These are phyloP conservation scores for Mythimna loreyi DNA, from an alignment of 2,888 invertebrate genomes.

Conservation along the genomic window DNA sequence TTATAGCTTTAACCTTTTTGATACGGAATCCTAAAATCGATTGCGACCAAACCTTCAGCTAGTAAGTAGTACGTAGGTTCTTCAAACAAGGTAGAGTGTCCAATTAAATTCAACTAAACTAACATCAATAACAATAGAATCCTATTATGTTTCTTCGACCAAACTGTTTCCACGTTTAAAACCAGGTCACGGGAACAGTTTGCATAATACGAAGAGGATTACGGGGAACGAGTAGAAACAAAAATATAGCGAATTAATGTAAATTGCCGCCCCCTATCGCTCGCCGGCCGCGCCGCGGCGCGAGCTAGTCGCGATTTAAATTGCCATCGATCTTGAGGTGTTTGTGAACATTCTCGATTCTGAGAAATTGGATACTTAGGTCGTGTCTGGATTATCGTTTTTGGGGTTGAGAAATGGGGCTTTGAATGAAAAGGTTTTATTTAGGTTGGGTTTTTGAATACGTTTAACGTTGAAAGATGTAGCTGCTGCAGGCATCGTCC, in stretches of 20 bases:
- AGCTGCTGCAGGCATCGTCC: too few relatives aligned
- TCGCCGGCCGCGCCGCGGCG: slow-evolving; percentile 47
- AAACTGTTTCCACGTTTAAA: slow-evolving; percentile 58
- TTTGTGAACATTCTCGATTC: slow-evolving; percentile 41
- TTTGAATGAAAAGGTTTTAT: slow-evolving; percentile 5
- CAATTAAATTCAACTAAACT: slow-evolving; percentile 38
- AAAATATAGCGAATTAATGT: slow-evolving; percentile 73
- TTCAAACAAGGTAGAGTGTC: not conserved
- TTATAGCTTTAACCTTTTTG: too few relatives aligned
- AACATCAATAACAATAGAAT: slow-evolving; percentile 37
- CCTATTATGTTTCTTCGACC: slow-evolving; percentile 39
- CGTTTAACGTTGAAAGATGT: not conserved
- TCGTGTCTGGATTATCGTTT: slow-evolving; percentile 44
- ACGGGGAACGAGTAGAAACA: slow-evolving; percentile 62
- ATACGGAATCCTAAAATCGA: not conserved
- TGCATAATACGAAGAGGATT: slow-evolving; percentile 65
- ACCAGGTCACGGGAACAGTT: slow-evolving; percentile 70
- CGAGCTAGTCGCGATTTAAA: slow-evolving; percentile 53
- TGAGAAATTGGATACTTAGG: slow-evolving; percentile 38
- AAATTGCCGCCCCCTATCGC: slow-evolving; percentile 63
- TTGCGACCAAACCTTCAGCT: not conserved
- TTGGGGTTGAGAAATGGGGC: slow-evolving; percentile 18
- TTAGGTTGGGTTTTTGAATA: not conserved
- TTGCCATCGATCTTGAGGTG: slow-evolving; percentile 58
- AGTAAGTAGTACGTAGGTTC: not conserved